Percentiles rank a stretch among this genome's conserved stretches.
phyloP scores from a whole-genome alignment of 2,888 invertebrate genomes.

The Lobophora halterata region DNA sequence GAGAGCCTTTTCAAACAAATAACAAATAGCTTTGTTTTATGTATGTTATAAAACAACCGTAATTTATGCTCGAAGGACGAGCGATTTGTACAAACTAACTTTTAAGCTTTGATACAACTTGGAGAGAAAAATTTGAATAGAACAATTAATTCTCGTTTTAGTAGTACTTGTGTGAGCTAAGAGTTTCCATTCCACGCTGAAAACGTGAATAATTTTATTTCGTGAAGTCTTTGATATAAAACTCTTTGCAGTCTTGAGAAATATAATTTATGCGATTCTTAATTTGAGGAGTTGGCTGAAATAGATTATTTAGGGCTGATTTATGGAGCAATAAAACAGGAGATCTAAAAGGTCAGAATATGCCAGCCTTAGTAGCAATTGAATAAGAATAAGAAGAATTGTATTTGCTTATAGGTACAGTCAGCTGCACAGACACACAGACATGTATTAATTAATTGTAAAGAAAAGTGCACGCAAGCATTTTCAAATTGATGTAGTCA shows the following conservation, averaged over 20 bases:
- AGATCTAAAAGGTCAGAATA: too few species aligned
- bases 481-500: too few species aligned
- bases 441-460: too few species aligned
- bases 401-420: too few species aligned
- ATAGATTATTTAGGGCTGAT: background rate
- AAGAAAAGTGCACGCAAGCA: too few species aligned
- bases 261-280: constrained; percentile 7
- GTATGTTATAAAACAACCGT: background rate
- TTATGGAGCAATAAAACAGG: constrained; percentile 2
- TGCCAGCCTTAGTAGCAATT: too few species aligned
- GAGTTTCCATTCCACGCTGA: constrained; percentile 6
- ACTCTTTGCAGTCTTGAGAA: constrained; percentile 2
- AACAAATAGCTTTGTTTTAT: too few species aligned
- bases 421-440: too few species aligned
- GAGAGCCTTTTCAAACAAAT: too few species aligned
- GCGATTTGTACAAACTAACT: constrained; percentile 6
- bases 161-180: constrained; percentile 14
- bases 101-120: constrained; percentile 3
- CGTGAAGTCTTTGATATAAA: constrained; percentile 2
- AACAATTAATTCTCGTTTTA: constrained; percentile 18
- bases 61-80: background rate
- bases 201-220: constrained; percentile 5
- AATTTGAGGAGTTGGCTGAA: background rate
- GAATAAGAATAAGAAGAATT: too few species aligned
- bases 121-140: constrained; percentile 13